Evolutionary conservation across 2,888 invertebrate genomes (phyloP).

Genomic region (Sepiola atlantica): DNA sequence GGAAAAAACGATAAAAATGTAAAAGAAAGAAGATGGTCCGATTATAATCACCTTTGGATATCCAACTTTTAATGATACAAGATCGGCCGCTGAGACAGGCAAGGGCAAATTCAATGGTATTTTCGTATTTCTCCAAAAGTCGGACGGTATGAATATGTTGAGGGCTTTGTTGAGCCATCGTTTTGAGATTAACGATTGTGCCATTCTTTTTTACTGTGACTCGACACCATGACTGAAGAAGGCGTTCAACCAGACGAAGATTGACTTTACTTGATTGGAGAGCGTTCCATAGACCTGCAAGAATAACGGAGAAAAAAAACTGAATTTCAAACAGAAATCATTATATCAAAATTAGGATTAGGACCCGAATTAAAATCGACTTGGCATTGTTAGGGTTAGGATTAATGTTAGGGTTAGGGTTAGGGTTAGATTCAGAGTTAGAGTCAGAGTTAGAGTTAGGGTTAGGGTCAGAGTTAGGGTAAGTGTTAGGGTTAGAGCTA

Average conservation of each 20-base stretch:
- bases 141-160: conserved; percentile 61
- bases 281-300: conserved; percentile 62
- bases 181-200: conserved; percentile 61
- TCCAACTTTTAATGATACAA: conserved; percentile 63
- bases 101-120: conserved; percentile 66
- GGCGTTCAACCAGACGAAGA: conserved; percentile 57
- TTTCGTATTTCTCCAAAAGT: conserved; percentile 64
- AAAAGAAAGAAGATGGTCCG: conserved; percentile 24
- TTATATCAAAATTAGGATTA: too few relatives aligned
- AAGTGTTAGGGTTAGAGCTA: too few relatives aligned
- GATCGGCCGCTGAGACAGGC: conserved; percentile 66
- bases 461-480: too few relatives aligned
- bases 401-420: too few relatives aligned
- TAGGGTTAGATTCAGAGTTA: too few relatives aligned
- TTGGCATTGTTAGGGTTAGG: too few relatives aligned
- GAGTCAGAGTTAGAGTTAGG: too few relatives aligned
- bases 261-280: conserved; percentile 60
- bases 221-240: conserved; percentile 65
- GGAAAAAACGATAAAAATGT: neutral
- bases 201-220: conserved; percentile 60
- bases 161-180: conserved; percentile 59
- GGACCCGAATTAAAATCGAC: too few relatives aligned
- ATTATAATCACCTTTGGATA: conserved; percentile 60
- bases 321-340: too few relatives aligned
- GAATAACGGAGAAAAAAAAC: neutral